Base-by-base conservation (phyloP, 2,113 vertebrate species). In the Pan paniscus region DNA sequence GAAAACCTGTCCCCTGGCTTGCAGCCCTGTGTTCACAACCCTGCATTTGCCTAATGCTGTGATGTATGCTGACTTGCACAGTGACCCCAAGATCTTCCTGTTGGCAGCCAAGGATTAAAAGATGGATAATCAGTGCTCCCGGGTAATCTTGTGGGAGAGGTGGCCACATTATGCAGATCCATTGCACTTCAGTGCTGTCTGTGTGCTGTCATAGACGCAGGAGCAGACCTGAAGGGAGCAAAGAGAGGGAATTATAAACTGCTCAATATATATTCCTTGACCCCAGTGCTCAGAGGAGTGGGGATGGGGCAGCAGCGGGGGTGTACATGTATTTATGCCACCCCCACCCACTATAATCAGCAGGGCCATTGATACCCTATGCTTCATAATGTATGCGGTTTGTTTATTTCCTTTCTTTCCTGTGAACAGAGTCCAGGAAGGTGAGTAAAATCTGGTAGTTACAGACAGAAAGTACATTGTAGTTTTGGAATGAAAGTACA, bases 291-390 rank as follows among this genome's bases (percentile, higher is more conserved):
- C 57, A 30, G 88, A 55, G 70, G 30, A 6, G 0, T 10, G 55
- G 40, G 52, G 32, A 2, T 27, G 2, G 4, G 40, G 9, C 0
- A 2, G 72, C 6, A 0, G 3, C 16, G 52, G 18, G 13, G 38
- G 30, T 1, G 35, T 10, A 4, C 6, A 0, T 4, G 30, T 9
- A 0, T n/a, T 35, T 50, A 17, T 27, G n/a, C 46, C 18, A 13
- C 22, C 14, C 18, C 55, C 35, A 35, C n/a, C 17, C 8, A 0
- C 46, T 0, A 0, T 8, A 0, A n/a, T 18, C 9, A 23, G 46
- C 46, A 30, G 72, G 38, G 55, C 14, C 35, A 14, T 11, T 11
- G 46, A 22, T 7, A n/a, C 13, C 48, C 25, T 2, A 18, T 32
- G 38, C 72, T 78, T 75, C 46, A 23, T 52, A 59, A 52, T 3